Evolutionary conservation across 1,140 invertebrate species (phyloP).

Genomic region (Leptonema lineaticorne): DNA sequence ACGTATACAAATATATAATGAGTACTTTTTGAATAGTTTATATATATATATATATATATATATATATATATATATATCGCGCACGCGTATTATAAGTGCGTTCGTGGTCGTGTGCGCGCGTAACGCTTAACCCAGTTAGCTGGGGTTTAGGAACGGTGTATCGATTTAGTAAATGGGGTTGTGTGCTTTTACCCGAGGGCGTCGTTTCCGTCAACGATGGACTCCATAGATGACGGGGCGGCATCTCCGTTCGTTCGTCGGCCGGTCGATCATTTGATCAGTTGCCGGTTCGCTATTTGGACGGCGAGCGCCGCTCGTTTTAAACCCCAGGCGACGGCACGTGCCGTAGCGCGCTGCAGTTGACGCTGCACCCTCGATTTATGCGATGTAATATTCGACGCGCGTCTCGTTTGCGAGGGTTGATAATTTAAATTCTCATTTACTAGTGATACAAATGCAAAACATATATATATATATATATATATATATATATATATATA

Average conservation of each 20-base stretch:
- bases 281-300: no score
- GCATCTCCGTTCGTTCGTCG: background rate
- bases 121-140: background rate
- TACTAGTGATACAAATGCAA: no score
- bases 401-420: constrained; percentile 15
- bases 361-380: constrained; percentile 11
- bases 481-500: no score
- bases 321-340: no score
- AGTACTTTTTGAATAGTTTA: background rate
- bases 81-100: background rate
- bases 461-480: no score
- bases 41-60: background rate
- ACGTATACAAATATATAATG: no score
- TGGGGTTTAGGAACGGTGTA: background rate
- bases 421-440: no score
- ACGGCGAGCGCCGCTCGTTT: no score
- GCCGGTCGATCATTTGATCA: background rate
- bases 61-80: background rate
- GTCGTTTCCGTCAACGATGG: background rate
- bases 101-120: background rate
- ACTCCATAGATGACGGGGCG: constrained; percentile 8
- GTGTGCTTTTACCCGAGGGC: background rate
- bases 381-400: background rate
- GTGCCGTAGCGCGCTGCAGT: background rate
- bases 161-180: background rate